These are phyloP conservation scores for Urocynchramus pylzowi DNA, from an alignment of 2,113 vertebrate species.

Conservation along the genomic window DNA sequence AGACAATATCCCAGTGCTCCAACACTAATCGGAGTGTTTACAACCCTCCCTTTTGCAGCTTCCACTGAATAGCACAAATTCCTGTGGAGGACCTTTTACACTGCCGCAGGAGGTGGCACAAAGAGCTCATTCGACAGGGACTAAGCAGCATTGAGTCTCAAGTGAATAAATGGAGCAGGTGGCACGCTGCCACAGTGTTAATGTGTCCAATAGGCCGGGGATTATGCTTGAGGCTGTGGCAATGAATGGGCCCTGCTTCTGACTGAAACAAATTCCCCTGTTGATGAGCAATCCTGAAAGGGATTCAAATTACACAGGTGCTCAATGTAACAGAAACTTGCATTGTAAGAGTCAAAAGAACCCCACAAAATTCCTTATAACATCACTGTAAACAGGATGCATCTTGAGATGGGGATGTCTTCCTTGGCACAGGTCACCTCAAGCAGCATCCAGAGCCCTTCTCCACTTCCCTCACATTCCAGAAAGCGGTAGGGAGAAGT, in stretches of 20 bases:
- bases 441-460: not conserved
- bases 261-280: conserved; percentile 1
- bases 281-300: not conserved
- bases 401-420: not conserved
- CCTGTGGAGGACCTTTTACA: not conserved
- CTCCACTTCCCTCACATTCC: not conserved
- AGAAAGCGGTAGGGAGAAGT: not conserved
- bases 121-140: conserved; percentile 33
- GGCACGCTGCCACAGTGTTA: conserved; percentile 32
- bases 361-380: not conserved
- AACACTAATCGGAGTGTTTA: conserved; percentile 35
- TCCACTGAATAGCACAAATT: conserved; percentile 44
- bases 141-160: conserved; percentile 7
- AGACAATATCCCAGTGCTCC: conserved; percentile 22
- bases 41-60: conserved; percentile 22
- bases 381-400: not conserved
- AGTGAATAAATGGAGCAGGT: conserved; percentile 19
- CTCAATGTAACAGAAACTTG: not conserved
- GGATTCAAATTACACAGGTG: conserved; percentile 29
- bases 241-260: not conserved
- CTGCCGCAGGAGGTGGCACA: not conserved
- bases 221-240: conserved; percentile 29
- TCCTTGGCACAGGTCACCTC: not conserved
- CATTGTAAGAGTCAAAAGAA: not conserved
- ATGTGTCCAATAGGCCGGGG: not conserved